A percentile compares a stretch with the other conserved stretches of the same genome.
Conservation (phyloP, 2,888 invertebrate species). For the Leptinotarsa juncta region DNA sequence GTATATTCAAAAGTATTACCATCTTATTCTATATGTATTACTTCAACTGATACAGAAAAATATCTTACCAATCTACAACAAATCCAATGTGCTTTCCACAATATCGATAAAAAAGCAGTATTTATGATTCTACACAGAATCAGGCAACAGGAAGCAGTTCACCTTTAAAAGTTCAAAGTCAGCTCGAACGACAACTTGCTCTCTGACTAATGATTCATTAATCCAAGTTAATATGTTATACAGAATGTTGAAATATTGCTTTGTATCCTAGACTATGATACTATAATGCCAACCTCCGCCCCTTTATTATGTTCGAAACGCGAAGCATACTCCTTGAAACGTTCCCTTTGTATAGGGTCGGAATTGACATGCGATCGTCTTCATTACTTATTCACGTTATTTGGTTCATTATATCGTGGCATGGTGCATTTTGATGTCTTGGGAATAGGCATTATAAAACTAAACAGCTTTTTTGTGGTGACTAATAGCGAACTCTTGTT, state of each 20-base stretch:
- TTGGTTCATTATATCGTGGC: conserved; percentile 50
- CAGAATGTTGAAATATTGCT: conserved; percentile 13
- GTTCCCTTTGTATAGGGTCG: conserved; percentile 40
- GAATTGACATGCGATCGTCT: conserved; percentile 53
- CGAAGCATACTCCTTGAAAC: conserved; percentile 21
- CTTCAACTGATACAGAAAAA: too few species aligned
- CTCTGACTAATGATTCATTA: neutral
- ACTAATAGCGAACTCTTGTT: conserved; percentile 41
- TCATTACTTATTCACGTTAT: conserved; percentile 54
- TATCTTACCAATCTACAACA: too few species aligned
- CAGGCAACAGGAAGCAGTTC: too few species aligned
- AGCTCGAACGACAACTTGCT: neutral
- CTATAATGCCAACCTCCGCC: conserved; percentile 7
- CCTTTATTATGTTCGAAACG: conserved; percentile 9
- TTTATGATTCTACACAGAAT: too few species aligned
- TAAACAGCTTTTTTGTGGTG: conserved; percentile 48
- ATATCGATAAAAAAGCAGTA: too few species aligned
- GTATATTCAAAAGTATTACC: too few species aligned
- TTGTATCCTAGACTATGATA: conserved; percentile 16
- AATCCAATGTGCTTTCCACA: too few species aligned
- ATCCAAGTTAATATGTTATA: conserved; percentile 3
- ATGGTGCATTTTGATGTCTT: conserved; percentile 49
- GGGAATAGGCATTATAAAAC: conserved; percentile 46
- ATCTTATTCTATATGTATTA: too few species aligned
- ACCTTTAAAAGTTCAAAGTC: neutral